phyloP scores from a whole-genome alignment of 2,797 vertebrate genomes.

The Pseudochirops cupreus region DNA sequence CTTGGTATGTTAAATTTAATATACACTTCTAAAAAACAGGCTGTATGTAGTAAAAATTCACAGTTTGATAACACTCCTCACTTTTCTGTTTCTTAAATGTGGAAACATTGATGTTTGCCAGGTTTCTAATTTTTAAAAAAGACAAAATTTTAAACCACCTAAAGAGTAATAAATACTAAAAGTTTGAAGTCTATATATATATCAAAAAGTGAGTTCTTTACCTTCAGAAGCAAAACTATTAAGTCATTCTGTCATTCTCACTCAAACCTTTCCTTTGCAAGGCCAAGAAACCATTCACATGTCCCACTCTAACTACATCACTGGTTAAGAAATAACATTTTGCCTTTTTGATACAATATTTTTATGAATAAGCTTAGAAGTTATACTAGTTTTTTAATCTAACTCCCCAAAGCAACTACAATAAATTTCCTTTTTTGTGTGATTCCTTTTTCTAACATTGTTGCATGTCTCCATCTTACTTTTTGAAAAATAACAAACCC shows the following conservation, averaged over 20 bases:
- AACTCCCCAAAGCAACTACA: constrained; percentile 20
- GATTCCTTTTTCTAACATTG: not conserved
- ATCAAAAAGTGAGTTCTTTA: constrained; percentile 21
- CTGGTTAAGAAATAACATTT: constrained; percentile 36
- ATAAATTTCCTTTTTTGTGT: constrained; percentile 21
- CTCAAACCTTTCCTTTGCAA: constrained; percentile 34
- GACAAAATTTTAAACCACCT: not conserved
- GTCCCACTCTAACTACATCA: constrained; percentile 20
- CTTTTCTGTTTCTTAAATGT: constrained; percentile 11
- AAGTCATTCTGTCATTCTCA: constrained; percentile 39
- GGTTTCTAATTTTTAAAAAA: not conserved
- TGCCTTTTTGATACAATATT: constrained; percentile 37
- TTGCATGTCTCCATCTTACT: constrained; percentile 18
- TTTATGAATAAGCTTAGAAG: constrained; percentile 29
- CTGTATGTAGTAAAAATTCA: not conserved
- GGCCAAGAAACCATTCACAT: constrained; percentile 35
- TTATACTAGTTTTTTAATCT: constrained; percentile 17
- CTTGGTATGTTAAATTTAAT: not conserved
- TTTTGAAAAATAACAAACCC: not conserved
- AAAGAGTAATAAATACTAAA: not conserved
- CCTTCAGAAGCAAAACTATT: constrained; percentile 9
- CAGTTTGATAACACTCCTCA: not conserved
- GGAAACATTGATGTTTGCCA: constrained; percentile 24
- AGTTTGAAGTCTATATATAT: not conserved
- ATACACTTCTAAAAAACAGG: not conserved